Conservation (phyloP, 2,113 vertebrate genomes). For the Corythornis cristatus region DNA sequence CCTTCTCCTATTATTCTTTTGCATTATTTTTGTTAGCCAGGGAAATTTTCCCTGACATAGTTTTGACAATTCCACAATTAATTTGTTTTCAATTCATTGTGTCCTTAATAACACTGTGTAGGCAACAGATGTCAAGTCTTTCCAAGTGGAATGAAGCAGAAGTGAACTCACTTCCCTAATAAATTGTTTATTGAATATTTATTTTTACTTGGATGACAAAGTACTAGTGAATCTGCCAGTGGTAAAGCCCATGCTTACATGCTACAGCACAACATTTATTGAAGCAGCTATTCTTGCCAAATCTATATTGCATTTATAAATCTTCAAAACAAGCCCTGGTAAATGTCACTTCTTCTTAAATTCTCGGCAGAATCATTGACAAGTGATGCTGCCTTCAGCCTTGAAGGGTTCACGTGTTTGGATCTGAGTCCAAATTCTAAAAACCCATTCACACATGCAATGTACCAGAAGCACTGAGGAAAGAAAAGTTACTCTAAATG, state of each 20-base stretch:
- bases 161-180: slow-evolving; percentile 48
- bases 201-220: slow-evolving; percentile 51
- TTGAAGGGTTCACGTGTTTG: slow-evolving; percentile 13
- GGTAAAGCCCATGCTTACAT: slow-evolving; percentile 37
- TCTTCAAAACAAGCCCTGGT: slow-evolving; percentile 63
- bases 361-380: slow-evolving; percentile 55
- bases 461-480: not conserved
- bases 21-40: not conserved
- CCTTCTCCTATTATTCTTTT: not conserved
- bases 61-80: slow-evolving; percentile 44
- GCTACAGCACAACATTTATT: slow-evolving; percentile 59
- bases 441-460: not conserved
- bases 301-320: slow-evolving; percentile 57
- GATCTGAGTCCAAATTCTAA: slow-evolving; percentile 27
- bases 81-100: slow-evolving; percentile 51
- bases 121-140: slow-evolving; percentile 44
- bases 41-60: not conserved
- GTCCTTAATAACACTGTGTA: slow-evolving; percentile 10
- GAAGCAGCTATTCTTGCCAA: slow-evolving; percentile 60
- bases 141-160: slow-evolving; percentile 63
- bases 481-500: not conserved
- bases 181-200: slow-evolving; percentile 70
- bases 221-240: not conserved
- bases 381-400: slow-evolving; percentile 41
- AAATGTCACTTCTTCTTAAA: slow-evolving; percentile 71